Evolutionary conservation across 2,888 invertebrate genomes (phyloP), one percentile per base, ranked within the genome.

Genomic region (Drosophila picticornis): DNA sequence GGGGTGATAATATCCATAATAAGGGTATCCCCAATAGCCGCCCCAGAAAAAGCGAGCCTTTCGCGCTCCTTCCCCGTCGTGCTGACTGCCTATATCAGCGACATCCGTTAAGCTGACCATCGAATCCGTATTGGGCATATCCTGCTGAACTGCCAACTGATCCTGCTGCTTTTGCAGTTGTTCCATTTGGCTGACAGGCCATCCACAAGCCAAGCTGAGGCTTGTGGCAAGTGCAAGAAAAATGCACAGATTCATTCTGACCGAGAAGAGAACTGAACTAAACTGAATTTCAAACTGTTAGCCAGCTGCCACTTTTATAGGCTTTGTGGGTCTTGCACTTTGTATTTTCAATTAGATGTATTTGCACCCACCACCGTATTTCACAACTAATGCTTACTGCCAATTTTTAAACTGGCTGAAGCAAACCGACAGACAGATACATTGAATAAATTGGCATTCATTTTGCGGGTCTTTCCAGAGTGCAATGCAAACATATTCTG

Each of bases 51-150:
- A 75, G 13, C 86, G 88, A 10, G 67, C 46, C 6, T 74, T 52
- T 4, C 85, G 72, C 6, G 31, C 56, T 6, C 75, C 87, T 31
- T 55, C 69, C 13, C 51, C 75, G 0, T 74, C 67, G n/a, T 90
- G 82, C 27, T 64, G 63, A 2, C 50, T 71, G 56, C 80, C 91
- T 48, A 69, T 46, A 56, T 86, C 84, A 5, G 74, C 79, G 13
- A 71, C 52, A 50, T 88, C 90, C 22, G 58, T 22, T n/a, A 88
- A 32, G 9, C 34, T 62, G 25, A 53, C 34, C 5, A 50, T 38
- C 6, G 53, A 9, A 11, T 46, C 79, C 16, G n/a, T 5, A 4
- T 29, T 38, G 10, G n/a, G 13, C 53, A 13, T 11, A 16, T 43
- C 27, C 19, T 53, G 46, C 11, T 22, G 19, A 46, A 25, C 9